A percentile compares a stretch with the other conserved stretches of the same genome.
Conservation (phyloP, 37 sponge, comb jelly and placozoan species). For the Tethya wilhelma region DNA sequence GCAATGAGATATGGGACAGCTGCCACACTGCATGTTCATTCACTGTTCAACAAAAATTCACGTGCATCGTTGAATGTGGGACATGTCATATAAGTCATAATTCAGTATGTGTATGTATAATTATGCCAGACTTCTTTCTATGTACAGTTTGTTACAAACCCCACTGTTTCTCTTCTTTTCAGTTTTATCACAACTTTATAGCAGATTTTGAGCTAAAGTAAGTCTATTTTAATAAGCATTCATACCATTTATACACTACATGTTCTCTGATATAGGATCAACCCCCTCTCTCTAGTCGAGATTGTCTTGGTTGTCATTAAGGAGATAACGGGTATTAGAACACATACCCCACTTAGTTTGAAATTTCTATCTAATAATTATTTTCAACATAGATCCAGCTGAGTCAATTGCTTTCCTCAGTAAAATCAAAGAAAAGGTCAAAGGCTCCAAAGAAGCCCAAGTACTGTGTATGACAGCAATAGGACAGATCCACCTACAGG, state of each 20-base stretch:
- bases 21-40: too few species aligned
- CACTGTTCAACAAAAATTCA: too few species aligned
- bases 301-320: conserved; percentile 40
- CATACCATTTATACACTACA: not conserved
- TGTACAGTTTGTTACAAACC: too few species aligned
- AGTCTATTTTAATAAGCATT: not conserved
- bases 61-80: too few species aligned
- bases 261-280: conserved; percentile 46
- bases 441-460: conserved; percentile 33
- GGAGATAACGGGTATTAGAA: conserved; percentile 60
- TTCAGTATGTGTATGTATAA: too few species aligned
- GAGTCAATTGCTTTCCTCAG: not conserved
- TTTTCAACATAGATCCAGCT: not conserved
- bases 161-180: conserved; percentile 3
- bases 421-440: conserved; percentile 58
- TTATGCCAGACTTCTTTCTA: too few species aligned
- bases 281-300: conserved; percentile 74
- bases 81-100: too few species aligned
- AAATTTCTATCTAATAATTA: not conserved
- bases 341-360: too few species aligned
- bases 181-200: conserved; percentile 71
- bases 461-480: conserved; percentile 76
- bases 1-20: too few species aligned
- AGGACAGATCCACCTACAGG: conserved; percentile 37
- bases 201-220: conserved; percentile 77